Base-by-base conservation (phyloP, 2,797 vertebrate genomes). In the Borostomias antarcticus region DNA sequence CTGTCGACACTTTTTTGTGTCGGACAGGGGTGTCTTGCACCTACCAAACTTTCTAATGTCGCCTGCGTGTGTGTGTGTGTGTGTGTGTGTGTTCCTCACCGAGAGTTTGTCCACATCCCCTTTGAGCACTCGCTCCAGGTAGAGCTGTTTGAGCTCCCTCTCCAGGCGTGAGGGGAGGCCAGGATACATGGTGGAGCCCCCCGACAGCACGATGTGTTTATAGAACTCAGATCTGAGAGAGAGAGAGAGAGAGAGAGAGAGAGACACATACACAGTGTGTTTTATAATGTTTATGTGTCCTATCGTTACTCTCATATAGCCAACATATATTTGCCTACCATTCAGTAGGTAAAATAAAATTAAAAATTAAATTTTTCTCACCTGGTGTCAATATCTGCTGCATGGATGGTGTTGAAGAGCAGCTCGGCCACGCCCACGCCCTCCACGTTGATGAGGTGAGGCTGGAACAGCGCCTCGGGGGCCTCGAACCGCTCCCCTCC, bases 391-490 rank as follows among this genome's bases (percentile, higher is more conserved):
- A 99, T 99, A 80, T 98, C 97, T n/a, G 97, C 97, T 0, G 97
- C 97, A 67, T 99, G 95, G 85, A 99, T 99, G 88, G 97, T 99
- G 91, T 98, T 99, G 84, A 99, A 99, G 85, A 99, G 94, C 78
- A 99, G 84, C 75, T 99, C 97, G 5, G 97, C 97, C 82, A 99
- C 97, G 62, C 97, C 97, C 30, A 98, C 96, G 0, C 97, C 96
- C 81, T 99, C 97, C 2, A 98, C 97, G 1, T 99, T 98, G 89
- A 99, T 99, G 90, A 99, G 93, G 84, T 98, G 97, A 78, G 97
- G 97, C 89, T 99, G 97, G 89, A 98, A 98, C 64, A 99, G 90
- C 68, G 97, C 97, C 89, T 98, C 97, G 0, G 97, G 96, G 62
- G 97, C 97, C 89, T 98, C 97, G 66, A 99, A 99, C 56, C 97